phyloP scores from a whole-genome alignment of 2,888 invertebrate genomes.

The Caenorhabditis japonica region DNA sequence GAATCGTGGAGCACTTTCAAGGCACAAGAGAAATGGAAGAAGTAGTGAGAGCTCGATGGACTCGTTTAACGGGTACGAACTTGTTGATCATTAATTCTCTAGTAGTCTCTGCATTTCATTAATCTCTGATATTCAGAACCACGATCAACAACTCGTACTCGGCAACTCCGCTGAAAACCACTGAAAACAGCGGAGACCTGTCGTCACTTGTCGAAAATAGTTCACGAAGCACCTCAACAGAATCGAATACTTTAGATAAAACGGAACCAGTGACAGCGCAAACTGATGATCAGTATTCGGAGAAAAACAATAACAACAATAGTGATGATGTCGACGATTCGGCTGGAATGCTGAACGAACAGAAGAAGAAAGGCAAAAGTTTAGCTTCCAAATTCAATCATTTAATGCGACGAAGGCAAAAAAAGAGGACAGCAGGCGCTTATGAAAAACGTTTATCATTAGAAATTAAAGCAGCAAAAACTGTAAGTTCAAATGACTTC shows the following conservation, averaged over 20 bases:
- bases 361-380: conserved; percentile 34
- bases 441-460: conserved; percentile 76
- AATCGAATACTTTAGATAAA: conserved; percentile 27
- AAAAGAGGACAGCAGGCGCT: conserved; percentile 68
- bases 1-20: conserved; percentile 33
- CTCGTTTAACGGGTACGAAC: conserved; percentile 46
- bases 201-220: conserved; percentile 33
- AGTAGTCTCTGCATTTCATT: background rate
- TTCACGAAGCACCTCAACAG: conserved; percentile 46
- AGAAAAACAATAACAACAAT: conserved; percentile 44
- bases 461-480: conserved; percentile 75
- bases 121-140: conserved; percentile 21
- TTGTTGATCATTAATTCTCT: conserved; percentile 4
- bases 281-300: conserved; percentile 39
- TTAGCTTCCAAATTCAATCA: conserved; percentile 51
- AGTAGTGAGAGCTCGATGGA: conserved; percentile 43
- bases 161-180: conserved; percentile 23
- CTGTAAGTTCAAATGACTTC: conserved; percentile 40
- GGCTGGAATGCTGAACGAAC: conserved; percentile 15
- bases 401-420: conserved; percentile 59
- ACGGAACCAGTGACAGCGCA: conserved; percentile 30
- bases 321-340: conserved; percentile 33
- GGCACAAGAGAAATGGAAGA: conserved; percentile 33
- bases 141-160: conserved; percentile 36
- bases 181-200: conserved; percentile 19